phyloP scores from a whole-genome alignment of 2,113 vertebrate genomes.

The Nesogale talazaci region DNA sequence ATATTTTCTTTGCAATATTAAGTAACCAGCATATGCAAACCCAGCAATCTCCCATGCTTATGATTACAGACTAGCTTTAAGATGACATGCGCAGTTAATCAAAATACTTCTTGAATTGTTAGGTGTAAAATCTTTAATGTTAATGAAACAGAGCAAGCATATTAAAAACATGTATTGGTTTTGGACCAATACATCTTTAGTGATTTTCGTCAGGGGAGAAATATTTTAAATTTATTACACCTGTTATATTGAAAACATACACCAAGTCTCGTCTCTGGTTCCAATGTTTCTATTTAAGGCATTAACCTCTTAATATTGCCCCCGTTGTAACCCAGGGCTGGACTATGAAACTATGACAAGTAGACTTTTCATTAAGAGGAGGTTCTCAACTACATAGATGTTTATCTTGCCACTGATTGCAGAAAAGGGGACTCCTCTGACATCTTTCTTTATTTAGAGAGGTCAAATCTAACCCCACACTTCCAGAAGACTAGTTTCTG shows the following conservation, averaged over 20 bases:
- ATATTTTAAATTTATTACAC: conserved; percentile 29
- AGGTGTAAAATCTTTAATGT: conserved; percentile 64
- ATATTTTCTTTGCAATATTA: conserved; percentile 81
- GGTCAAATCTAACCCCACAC: conserved; percentile 10
- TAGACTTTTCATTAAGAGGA: background rate
- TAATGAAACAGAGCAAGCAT: conserved; percentile 18
- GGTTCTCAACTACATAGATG: background rate
- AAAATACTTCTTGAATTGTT: conserved; percentile 85
- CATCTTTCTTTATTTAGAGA: conserved; percentile 15
- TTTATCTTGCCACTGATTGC: conserved; percentile 48
- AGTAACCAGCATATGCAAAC: conserved; percentile 85
- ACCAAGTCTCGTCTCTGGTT: background rate
- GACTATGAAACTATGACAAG: conserved; percentile 4
- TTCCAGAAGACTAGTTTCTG: background rate
- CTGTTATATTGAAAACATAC: conserved; percentile 49
- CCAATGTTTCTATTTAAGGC: background rate
- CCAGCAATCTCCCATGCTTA: conserved; percentile 70
- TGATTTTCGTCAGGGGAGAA: conserved; percentile 50
- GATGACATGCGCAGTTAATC: conserved; percentile 71
- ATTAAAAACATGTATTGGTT: conserved; percentile 40
- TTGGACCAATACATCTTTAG: conserved; percentile 1
- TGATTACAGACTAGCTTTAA: conserved; percentile 79
- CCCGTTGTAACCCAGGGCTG: background rate
- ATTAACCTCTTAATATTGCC: background rate
- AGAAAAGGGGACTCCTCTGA: background rate